Conservation (phyloP, 2,888 invertebrate genomes). For the Malthinus seriepunctatus region DNA sequence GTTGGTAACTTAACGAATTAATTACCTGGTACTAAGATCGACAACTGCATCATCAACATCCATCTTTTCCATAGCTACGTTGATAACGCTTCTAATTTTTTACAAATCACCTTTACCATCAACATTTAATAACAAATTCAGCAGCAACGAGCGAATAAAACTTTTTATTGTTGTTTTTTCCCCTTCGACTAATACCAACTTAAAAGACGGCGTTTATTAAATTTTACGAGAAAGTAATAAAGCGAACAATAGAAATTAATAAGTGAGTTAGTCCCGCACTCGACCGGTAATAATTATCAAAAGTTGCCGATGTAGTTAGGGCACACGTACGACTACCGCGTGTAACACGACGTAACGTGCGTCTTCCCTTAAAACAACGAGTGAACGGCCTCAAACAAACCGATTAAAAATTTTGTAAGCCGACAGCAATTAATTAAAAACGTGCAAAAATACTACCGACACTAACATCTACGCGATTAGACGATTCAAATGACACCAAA, state of each 20-base stretch:
- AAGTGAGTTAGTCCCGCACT: slow-evolving; percentile 28
- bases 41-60: slow-evolving; percentile 88
- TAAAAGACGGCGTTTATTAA: background rate
- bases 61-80: slow-evolving; percentile 67
- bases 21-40: slow-evolving; percentile 84
- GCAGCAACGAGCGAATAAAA: background rate
- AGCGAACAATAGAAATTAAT: slow-evolving; percentile 34
- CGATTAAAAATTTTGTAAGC: slow-evolving; percentile 33
- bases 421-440: slow-evolving; percentile 29
- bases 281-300: slow-evolving; percentile 42
- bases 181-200: background rate
- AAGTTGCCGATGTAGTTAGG: slow-evolving; percentile 45
- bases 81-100: slow-evolving; percentile 28
- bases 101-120: slow-evolving; percentile 32
- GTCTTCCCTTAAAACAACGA: slow-evolving; percentile 40
- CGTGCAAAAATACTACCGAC: slow-evolving; percentile 22
- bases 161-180: no score
- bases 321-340: slow-evolving; percentile 41
- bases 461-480: slow-evolving; percentile 31
- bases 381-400: slow-evolving; percentile 40
- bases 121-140: slow-evolving; percentile 23
- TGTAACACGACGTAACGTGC: slow-evolving; percentile 36
- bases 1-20: slow-evolving; percentile 15
- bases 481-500: slow-evolving; percentile 51
- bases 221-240: slow-evolving; percentile 29